Evolutionary conservation across 1,140 invertebrate genomes (phyloP).

Genomic region (Tribolium madens): DNA sequence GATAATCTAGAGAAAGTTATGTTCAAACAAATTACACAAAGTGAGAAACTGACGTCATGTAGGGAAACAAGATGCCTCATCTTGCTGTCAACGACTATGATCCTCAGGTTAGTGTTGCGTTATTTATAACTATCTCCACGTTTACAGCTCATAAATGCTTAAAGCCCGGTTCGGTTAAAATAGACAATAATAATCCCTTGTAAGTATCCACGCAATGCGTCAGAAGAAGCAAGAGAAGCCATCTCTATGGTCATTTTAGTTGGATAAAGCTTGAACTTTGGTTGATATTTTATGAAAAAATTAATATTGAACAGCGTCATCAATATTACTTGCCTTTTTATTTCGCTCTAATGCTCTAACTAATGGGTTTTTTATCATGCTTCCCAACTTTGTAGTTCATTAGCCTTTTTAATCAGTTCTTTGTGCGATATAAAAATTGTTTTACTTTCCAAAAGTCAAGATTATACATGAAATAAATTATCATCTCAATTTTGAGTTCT

Average conservation of each 20-base stretch:
- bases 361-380: constrained; percentile 24
- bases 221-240: not conserved
- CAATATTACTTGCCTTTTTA: constrained; percentile 22
- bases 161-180: constrained; percentile 5
- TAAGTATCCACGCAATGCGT: constrained; percentile 15
- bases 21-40: constrained; percentile 23
- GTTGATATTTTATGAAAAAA: not conserved
- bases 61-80: constrained; percentile 25
- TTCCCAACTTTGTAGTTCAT: constrained; percentile 7
- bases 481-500: not conserved
- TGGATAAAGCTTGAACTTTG: not conserved
- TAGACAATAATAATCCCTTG: constrained; percentile 1
- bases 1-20: not conserved
- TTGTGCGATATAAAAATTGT: not conserved
- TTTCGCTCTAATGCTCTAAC: constrained; percentile 1
- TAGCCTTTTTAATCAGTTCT: constrained; percentile 16
- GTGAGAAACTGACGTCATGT: constrained; percentile 29
- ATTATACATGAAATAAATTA: not conserved
- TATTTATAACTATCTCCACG: constrained; percentile 28
- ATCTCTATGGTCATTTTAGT: not conserved
- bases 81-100: constrained; percentile 17
- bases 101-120: constrained; percentile 35
- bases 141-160: constrained; percentile 29
- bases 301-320: constrained; percentile 3
- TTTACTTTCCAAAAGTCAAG: not conserved